Evolutionary conservation across 2,113 vertebrate species (phyloP).

Genomic region (Pangasianodon gigas): DNA sequence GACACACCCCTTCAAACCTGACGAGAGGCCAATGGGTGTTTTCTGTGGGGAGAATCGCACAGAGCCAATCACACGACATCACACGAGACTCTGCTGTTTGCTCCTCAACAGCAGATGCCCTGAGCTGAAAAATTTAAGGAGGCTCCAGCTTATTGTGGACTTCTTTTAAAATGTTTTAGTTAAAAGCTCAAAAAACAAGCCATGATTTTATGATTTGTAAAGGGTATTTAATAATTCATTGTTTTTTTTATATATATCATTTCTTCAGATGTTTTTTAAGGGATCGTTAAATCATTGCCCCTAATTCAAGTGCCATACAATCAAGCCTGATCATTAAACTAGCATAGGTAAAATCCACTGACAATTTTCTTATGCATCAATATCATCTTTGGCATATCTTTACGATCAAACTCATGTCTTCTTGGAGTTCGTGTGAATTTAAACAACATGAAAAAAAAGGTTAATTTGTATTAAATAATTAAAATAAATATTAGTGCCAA

Average conservation of each 20-base stretch:
- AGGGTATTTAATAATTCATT: background rate
- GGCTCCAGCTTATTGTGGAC: constrained; percentile 37
- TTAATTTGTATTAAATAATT: background rate
- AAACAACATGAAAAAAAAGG: background rate
- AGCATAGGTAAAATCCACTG: background rate
- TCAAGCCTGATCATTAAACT: background rate
- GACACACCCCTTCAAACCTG: constrained; percentile 53
- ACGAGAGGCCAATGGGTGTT: constrained; percentile 55
- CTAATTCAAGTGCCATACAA: background rate
- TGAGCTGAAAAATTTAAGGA: constrained; percentile 64
- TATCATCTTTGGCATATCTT: background rate
- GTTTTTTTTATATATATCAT: background rate
- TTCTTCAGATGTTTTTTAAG: background rate
- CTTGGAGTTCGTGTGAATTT: background rate
- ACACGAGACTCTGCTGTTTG: constrained; percentile 45
- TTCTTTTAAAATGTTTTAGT: background rate
- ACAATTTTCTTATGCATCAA: background rate
- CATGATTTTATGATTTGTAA: background rate
- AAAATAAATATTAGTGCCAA: background rate
- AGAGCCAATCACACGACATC: constrained; percentile 63
- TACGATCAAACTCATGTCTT: background rate
- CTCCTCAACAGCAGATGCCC: constrained; percentile 67
- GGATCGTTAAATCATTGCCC: background rate
- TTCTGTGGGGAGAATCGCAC: constrained; percentile 39
- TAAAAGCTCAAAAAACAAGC: background rate